Evolutionary conservation across 2,888 invertebrate species (phyloP), one percentile per base, ranked within the genome.

Genomic region (Lycia hirtaria): DNA sequence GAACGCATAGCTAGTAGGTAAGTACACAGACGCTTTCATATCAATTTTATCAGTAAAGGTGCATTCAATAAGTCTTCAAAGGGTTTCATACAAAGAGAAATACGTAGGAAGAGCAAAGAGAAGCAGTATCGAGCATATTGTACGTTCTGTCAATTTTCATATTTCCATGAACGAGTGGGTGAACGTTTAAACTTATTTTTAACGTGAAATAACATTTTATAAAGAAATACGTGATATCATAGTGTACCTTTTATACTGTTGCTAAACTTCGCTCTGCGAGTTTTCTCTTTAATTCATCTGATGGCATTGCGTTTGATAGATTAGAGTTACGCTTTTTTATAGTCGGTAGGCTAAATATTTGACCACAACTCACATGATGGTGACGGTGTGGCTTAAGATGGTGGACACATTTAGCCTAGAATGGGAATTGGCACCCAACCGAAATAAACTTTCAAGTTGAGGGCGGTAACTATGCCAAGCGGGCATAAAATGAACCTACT

Each of bases 21-120:
- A n/a, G 14, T 14, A n/a, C n/a, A 2, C 7, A 12, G 20, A 38
- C 38, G 19, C 37, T 37, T 38, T 38, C 12, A 26, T 28, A 41
- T 15, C 17, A 26, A 41, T 26, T 41, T 41, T 26, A 26, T 17
- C 10, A 41, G 14, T 10, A 22, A 26, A 26, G 17, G 4, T 26
- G 41, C 41, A 41, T 26, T 41, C 14, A 10, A 41, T 26, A 41
- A 26, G 26, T 26, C 26, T 7, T 41, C 38, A 26, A 41, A 26
- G 41, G 28, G 26, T 10, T 41, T 26, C 24, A 3, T n/a, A 15
- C 15, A 40, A 28, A 15, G 15, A 15, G 5, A 41, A 24, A 14
- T 41, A 41, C 41, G 24, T 41, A 26, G 26, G 15, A 2, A 9
- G 26, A 40, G 38, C 38, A 38, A 22, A 40, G 22, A 24, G 41